phyloP scores from a whole-genome alignment of 2,888 invertebrate genomes.

The Hydraecia micacea region DNA sequence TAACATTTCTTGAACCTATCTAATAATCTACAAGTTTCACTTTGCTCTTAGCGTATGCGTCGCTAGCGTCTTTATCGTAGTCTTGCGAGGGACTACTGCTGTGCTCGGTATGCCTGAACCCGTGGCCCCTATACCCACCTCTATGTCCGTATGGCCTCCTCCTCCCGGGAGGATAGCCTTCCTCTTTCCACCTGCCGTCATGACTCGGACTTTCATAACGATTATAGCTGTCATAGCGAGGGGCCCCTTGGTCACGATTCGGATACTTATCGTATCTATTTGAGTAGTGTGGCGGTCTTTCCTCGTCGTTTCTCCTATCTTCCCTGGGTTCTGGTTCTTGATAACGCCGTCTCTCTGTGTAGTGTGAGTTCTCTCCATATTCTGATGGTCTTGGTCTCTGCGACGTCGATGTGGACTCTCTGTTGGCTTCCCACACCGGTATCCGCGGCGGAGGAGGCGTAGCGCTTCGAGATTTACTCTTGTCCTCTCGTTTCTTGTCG shows the following conservation, averaged over 20 bases:
- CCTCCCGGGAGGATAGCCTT: slow-evolving; percentile 65
- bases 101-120: slow-evolving; percentile 62
- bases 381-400: slow-evolving; percentile 68
- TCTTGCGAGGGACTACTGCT: slow-evolving; percentile 61
- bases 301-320: slow-evolving; percentile 65
- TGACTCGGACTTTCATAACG: slow-evolving; percentile 63
- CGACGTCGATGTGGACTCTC: slow-evolving; percentile 67
- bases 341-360: slow-evolving; percentile 64
- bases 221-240: slow-evolving; percentile 56
- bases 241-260: slow-evolving; percentile 55
- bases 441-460: slow-evolving; percentile 79
- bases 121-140: slow-evolving; percentile 75
- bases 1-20: slow-evolving; percentile 61
- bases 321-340: slow-evolving; percentile 66
- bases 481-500: slow-evolving; percentile 74
- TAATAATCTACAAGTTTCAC: slow-evolving; percentile 87
- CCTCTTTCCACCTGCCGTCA: slow-evolving; percentile 72
- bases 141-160: slow-evolving; percentile 75
- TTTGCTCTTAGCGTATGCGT: slow-evolving; percentile 72
- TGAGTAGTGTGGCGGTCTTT: slow-evolving; percentile 62
- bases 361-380: slow-evolving; percentile 65
- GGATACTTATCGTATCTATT: slow-evolving; percentile 73
- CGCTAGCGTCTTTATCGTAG: slow-evolving; percentile 61
- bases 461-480: slow-evolving; percentile 75
- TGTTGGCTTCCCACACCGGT: slow-evolving; percentile 78